Evolutionary conservation across 2,888 invertebrate species (phyloP).

Genomic region (Sialis fuliginosa): DNA sequence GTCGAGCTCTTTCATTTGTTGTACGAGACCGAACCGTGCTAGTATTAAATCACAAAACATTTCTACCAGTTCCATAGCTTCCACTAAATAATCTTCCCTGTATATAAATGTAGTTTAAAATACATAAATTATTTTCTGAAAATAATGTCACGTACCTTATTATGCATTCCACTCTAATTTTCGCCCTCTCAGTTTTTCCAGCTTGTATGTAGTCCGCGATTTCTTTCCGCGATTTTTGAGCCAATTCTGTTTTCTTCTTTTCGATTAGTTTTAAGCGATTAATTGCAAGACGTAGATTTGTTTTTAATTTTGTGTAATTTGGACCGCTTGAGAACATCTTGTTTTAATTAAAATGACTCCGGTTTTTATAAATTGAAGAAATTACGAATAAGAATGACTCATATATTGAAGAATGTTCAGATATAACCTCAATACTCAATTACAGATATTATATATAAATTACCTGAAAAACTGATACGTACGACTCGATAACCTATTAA

Average conservation of each 20-base stretch:
- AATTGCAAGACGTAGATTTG: constrained; percentile 80
- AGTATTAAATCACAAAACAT: constrained; percentile 97
- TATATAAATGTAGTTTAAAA: constrained; percentile 10
- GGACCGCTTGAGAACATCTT: constrained; percentile 80
- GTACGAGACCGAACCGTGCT: constrained; percentile 90
- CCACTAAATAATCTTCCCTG: constrained; percentile 96
- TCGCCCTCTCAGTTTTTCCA: constrained; percentile 76
- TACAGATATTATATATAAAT: too few relatives aligned
- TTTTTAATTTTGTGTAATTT: constrained; percentile 92
- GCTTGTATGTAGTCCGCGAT: constrained; percentile 88
- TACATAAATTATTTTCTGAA: background rate
- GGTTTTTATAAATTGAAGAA: too few relatives aligned
- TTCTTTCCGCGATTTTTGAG: constrained; percentile 90
- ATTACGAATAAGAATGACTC: too few relatives aligned
- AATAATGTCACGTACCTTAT: constrained; percentile 40
- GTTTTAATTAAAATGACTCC: too few relatives aligned
- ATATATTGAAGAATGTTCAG: too few relatives aligned
- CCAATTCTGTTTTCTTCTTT: constrained; percentile 94
- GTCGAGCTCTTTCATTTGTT: constrained; percentile 92
- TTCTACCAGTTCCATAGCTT: constrained; percentile 97
- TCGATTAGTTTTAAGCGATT: constrained; percentile 88
- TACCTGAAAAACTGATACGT: too few relatives aligned
- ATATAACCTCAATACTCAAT: too few relatives aligned
- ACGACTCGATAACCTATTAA: too few relatives aligned
- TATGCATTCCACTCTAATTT: constrained; percentile 96